Base-by-base conservation (phyloP, 2,797 vertebrate species). In the Anguilla marmorata region DNA sequence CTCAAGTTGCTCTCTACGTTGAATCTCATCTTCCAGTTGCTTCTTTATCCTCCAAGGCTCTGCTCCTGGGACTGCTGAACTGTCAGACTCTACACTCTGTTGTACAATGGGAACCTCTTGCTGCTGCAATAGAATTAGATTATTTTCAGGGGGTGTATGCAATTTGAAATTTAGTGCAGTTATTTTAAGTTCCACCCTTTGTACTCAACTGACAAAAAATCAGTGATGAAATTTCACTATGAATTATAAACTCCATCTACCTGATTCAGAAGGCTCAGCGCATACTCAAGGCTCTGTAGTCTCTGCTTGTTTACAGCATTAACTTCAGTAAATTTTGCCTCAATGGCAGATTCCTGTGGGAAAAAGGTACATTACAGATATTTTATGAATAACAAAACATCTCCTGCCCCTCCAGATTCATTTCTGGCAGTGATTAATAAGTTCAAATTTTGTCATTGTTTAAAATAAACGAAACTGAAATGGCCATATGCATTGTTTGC, bases 261-360 rank as follows among this genome's bases (percentile, higher is more conserved):
- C 97, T 99, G 98, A 91, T 94, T 96, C 85, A 99, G 95, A 89
- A 99, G 96, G 91, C 93, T 94, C 87, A 98, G 97, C 0, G 97
- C 95, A 1, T 98, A 99, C 92, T 99, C 98, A 89, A 99, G 94
- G 89, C 97, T 98, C 92, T 97, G 96, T 88, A 98, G 91, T 90
- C 94, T 96, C 92, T 98, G 98, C 63, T 94, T 97, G 92, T 98
- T 98, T 83, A 98, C 93, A 16, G 97, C 98, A 0, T 95, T 98
- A n/a, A 98, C 97, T 91, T 99, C 98, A 0, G 98, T 98, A 90
- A 98, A 99, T 91, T 96, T 98, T 4, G 97, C 94, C 87, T 97
- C 95, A 84, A 99, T 96, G 80, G 96, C 94, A 54, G 97, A 95
- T 96, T 98, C 98, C 98, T 99, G 91, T 88, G 30, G 1, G n/a